Conservation (phyloP, 2,888 invertebrate genomes). For the Prosapia bicincta region DNA sequence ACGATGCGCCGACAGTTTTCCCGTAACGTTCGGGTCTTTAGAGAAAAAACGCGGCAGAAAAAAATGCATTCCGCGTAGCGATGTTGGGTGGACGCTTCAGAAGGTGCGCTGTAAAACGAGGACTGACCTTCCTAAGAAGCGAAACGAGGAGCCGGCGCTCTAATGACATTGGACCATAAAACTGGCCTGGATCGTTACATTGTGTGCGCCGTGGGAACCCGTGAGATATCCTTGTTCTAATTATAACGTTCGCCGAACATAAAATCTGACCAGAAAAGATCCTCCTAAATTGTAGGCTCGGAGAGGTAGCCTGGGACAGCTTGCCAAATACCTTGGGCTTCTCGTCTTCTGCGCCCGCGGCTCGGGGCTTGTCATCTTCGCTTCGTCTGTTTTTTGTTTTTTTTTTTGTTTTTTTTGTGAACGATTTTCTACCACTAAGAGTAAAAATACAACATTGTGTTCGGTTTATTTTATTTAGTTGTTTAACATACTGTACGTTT, state of each 20-base stretch:
- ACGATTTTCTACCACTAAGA: too few relatives aligned
- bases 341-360: background rate
- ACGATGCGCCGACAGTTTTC: background rate
- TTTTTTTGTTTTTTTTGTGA: too few relatives aligned
- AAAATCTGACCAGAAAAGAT: slow-evolving; percentile 1
- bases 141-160: background rate
- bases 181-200: background rate
- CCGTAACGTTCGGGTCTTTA: background rate
- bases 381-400: background rate
- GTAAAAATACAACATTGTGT: too few relatives aligned
- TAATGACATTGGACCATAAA: background rate
- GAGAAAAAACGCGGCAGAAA: background rate
- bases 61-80: background rate
- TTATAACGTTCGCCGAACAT: background rate
- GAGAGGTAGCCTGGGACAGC: background rate
- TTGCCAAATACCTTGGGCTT: background rate
- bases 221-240: background rate
- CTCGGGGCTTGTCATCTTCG: background rate
- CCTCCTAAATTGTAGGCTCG: background rate
- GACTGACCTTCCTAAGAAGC: background rate
- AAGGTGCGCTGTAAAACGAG: background rate
- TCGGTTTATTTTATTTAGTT: too few relatives aligned
- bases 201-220: background rate
- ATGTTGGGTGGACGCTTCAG: background rate
- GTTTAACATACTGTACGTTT: too few relatives aligned